A percentile compares a stretch with the other conserved stretches of the same genome.
Conservation (phyloP, 2,797 vertebrate species). For the Danio kyathit region DNA sequence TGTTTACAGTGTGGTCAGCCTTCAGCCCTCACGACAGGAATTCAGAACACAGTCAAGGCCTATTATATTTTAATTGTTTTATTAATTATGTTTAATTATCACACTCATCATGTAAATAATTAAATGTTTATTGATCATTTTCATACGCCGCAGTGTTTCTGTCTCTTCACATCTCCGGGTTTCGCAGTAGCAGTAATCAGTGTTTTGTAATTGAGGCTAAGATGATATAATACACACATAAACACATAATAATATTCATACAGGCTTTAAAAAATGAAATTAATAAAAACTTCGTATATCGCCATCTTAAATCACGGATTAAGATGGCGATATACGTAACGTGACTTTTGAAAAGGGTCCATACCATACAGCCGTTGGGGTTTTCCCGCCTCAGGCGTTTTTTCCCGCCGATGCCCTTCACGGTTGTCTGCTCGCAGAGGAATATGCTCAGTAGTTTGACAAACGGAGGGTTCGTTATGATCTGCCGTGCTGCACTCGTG, state of each 20-base stretch:
- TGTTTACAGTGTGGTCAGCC: neutral
- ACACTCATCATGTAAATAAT: slow-evolving; percentile 23
- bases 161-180: neutral
- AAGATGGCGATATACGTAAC: no score
- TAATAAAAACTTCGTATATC: no score
- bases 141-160: neutral
- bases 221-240: no score
- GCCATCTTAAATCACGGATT: no score
- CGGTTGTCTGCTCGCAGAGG: neutral
- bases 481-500: neutral
- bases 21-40: neutral
- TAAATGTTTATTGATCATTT: slow-evolving; percentile 61
- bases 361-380: neutral
- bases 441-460: no score
- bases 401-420: neutral
- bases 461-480: no score
- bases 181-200: no score
- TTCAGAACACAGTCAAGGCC: neutral
- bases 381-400: neutral
- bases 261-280: no score
- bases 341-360: no score
- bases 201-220: no score
- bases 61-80: neutral
- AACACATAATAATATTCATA: no score
- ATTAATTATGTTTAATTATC: slow-evolving; percentile 6